These are phyloP conservation scores for Callipepla squamata DNA, from an alignment of 2,113 vertebrate genomes.

Conservation along the genomic window DNA sequence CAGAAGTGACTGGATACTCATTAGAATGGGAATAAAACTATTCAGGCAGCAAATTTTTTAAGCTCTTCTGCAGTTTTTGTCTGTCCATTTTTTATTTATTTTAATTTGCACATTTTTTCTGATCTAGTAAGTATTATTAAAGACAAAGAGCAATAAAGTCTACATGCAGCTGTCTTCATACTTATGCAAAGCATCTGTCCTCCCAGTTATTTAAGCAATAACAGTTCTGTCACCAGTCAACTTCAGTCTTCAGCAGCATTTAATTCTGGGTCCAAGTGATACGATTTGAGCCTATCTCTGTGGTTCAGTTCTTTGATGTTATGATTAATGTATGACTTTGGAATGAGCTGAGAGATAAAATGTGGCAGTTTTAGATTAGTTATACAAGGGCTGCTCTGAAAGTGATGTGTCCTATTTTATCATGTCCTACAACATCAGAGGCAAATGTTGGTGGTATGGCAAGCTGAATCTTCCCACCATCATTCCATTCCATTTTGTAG, in stretches of 20 bases:
- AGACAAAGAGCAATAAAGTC: not conserved
- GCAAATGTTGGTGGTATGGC: not conserved
- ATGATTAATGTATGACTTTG: not conserved
- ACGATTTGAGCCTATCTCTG: not conserved
- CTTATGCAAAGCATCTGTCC: not conserved
- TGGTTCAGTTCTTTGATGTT: not conserved
- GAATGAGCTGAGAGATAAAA: not conserved
- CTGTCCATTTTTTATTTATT: not conserved
- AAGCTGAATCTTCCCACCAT: not conserved
- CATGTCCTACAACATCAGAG: no score
- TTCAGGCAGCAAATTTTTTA: not conserved
- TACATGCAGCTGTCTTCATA: accelerated
- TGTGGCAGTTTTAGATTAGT: not conserved
- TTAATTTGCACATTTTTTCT: not conserved
- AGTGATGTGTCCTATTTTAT: not conserved
- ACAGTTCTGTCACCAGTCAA: not conserved
- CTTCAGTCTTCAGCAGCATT: not conserved
- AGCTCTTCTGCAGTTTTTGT: not conserved
- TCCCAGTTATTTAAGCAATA: not conserved
- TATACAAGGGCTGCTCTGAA: not conserved
- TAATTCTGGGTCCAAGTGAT: not conserved
- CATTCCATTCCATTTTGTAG: not conserved
- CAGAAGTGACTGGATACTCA: not conserved
- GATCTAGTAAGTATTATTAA: not conserved
- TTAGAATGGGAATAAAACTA: not conserved